Conservation (phyloP, 2,797 vertebrate species). For the Gymnodraco acuticeps region DNA sequence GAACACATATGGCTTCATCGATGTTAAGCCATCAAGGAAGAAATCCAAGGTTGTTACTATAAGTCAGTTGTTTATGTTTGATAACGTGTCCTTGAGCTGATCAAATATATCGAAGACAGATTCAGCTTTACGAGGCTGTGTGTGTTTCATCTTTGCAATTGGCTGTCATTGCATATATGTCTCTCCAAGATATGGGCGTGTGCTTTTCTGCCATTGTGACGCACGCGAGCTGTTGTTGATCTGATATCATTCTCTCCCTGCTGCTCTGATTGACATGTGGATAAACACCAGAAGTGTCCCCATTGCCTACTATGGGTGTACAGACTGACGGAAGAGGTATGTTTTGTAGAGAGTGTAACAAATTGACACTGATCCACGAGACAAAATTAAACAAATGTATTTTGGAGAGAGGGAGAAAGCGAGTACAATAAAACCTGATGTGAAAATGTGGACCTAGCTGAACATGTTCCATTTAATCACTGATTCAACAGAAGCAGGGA, state of each 20-base stretch:
- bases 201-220: constrained; percentile 36
- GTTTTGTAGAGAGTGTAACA: not conserved
- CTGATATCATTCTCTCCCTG: constrained; percentile 44
- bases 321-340: constrained; percentile 20
- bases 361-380: constrained; percentile 3
- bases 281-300: constrained; percentile 55
- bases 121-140: not conserved
- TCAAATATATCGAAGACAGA: constrained; percentile 23
- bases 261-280: constrained; percentile 58
- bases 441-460: constrained; percentile 7
- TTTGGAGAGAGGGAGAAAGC: not conserved
- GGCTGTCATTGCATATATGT: constrained; percentile 2
- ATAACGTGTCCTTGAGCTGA: constrained; percentile 47
- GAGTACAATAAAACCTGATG: not conserved
- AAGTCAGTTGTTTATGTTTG: constrained; percentile 32
- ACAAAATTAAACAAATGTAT: not conserved
- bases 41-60: constrained; percentile 10
- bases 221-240: constrained; percentile 24
- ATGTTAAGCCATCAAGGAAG: not conserved
- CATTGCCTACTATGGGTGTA: constrained; percentile 29
- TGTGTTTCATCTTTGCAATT: not conserved
- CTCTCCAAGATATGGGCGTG: constrained; percentile 30
- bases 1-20: not conserved
- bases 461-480: not conserved
- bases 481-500: not conserved